Base-by-base conservation (phyloP, 2,113 vertebrate genomes). In the Archilochus colubris region DNA sequence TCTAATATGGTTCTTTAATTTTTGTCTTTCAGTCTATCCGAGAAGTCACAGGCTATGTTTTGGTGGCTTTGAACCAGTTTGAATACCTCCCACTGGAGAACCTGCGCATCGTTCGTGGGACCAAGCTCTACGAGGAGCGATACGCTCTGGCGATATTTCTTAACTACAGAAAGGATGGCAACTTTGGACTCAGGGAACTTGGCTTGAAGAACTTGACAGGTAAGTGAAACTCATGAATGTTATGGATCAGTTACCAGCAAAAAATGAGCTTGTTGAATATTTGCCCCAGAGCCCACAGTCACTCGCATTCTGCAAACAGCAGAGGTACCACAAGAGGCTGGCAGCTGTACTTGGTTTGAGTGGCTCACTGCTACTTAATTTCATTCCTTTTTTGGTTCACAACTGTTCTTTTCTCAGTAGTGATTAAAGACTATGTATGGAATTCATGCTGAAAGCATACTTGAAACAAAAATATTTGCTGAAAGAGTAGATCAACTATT, bases 31-130 rank as follows among this genome's bases (percentile, higher is more conserved):
- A 99, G 99, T 99, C 99, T 3, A 99, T 99, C 93, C 97, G 99
- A 94, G 99, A 99, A 96, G 99, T 99, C 96, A 99, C 99, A 0
- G 99, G 99, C 93, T 99, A 99, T 2, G 99, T 99, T 89, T 89
- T 99, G 96, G 99, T 99, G 96, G 99, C 99, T n/a, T 95, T 99
- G 61, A 99, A 99, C 97, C 99, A 99, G 97, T 99, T 99, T 69
- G 99, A 99, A 36, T 98, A 99, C 95, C 98, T 99, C 91, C 99
- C 99, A 4, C 72, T 99, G 98, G 99, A 99, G 97, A 99, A 99
- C 93, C 98, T 99, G 38, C 98, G 99, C 59, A 99, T 99, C 51
- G 97, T 99, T 33, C 98, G 99, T 6, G 99, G 99, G 10, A 99
- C 98, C 93, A 99, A 99, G 77, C 98, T 99, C 43, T 99, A 99